Evolutionary conservation across 2,888 invertebrate species (phyloP).

Genomic region (Notodonta dromedarius): DNA sequence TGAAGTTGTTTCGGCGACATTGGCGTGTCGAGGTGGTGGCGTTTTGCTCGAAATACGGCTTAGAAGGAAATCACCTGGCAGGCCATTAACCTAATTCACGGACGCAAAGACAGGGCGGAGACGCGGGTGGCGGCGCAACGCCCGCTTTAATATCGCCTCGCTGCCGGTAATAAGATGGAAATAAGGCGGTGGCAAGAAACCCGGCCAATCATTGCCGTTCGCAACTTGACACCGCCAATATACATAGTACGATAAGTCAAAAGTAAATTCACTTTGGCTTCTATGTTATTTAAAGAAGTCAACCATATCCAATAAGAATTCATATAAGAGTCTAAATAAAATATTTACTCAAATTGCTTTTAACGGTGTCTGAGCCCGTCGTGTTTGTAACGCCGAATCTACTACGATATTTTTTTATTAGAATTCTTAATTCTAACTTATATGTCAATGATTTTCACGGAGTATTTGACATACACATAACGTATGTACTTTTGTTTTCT

Average conservation of each 20-base stretch:
- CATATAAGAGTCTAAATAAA: conserved; percentile 15
- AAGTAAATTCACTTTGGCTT: conserved; percentile 38
- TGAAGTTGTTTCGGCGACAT: conserved; percentile 65
- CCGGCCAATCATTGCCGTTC: conserved; percentile 78
- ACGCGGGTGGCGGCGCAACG: conserved; percentile 67
- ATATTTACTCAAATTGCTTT: conserved; percentile 12
- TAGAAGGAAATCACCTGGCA: conserved; percentile 83
- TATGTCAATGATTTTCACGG: no score
- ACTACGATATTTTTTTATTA: neutral
- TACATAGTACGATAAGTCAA: conserved; percentile 50
- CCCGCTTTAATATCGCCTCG: conserved; percentile 80
- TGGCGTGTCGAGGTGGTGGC: conserved; percentile 72
- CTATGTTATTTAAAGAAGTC: conserved; percentile 25
- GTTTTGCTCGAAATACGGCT: conserved; percentile 76
- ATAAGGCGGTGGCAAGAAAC: conserved; percentile 78
- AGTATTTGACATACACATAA: conserved; percentile 9
- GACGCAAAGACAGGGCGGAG: conserved; percentile 82
- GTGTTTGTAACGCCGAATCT: neutral
- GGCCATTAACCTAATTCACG: conserved; percentile 84
- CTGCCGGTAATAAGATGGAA: conserved; percentile 83
- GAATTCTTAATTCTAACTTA: neutral
- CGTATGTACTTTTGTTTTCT: conserved; percentile 11
- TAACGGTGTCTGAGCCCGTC: conserved; percentile 1
- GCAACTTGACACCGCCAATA: conserved; percentile 65
- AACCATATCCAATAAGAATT: conserved; percentile 16